Evolutionary conservation across 2,888 invertebrate genomes (phyloP).

Genomic region (Athrips mouffetella): DNA sequence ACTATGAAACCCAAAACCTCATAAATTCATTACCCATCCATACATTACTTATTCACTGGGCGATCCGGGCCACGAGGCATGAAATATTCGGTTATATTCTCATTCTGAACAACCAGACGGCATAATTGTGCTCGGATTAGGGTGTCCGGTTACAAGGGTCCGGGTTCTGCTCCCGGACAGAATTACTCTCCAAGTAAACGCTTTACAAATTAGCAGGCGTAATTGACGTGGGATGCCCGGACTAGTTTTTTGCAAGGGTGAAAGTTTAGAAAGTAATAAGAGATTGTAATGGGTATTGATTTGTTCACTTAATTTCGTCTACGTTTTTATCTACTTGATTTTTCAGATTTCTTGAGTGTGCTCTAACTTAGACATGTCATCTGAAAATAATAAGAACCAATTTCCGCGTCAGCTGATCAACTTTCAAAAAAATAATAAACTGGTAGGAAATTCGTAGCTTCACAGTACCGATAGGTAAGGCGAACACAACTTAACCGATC

Average conservation of each 20-base stretch:
- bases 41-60: slow-evolving; percentile 38
- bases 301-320: not conserved
- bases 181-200: slow-evolving; percentile 14
- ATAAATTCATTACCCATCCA: slow-evolving; percentile 27
- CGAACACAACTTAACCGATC: too few relatives aligned
- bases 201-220: slow-evolving; percentile 10
- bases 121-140: slow-evolving; percentile 56
- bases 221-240: slow-evolving; percentile 11
- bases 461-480: too few relatives aligned
- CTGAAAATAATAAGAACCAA: too few relatives aligned
- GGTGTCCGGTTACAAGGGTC: slow-evolving; percentile 49
- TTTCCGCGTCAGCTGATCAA: too few relatives aligned
- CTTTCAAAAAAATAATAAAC: too few relatives aligned
- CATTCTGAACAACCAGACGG: slow-evolving; percentile 47
- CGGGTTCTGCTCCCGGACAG: slow-evolving; percentile 29
- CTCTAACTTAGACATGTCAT: too few relatives aligned
- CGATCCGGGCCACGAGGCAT: slow-evolving; percentile 41
- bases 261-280: slow-evolving; percentile 5
- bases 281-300: not conserved
- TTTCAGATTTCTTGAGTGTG: too few relatives aligned
- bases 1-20: slow-evolving; percentile 10
- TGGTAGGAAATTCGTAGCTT: too few relatives aligned
- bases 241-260: slow-evolving; percentile 10
- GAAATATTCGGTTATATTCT: slow-evolving; percentile 59
- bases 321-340: slow-evolving; percentile 20